Evolutionary conservation across 1,140 invertebrate genomes (phyloP), one percentile per base, ranked within the genome.

Genomic region (Calliopsis andreniformis): DNA sequence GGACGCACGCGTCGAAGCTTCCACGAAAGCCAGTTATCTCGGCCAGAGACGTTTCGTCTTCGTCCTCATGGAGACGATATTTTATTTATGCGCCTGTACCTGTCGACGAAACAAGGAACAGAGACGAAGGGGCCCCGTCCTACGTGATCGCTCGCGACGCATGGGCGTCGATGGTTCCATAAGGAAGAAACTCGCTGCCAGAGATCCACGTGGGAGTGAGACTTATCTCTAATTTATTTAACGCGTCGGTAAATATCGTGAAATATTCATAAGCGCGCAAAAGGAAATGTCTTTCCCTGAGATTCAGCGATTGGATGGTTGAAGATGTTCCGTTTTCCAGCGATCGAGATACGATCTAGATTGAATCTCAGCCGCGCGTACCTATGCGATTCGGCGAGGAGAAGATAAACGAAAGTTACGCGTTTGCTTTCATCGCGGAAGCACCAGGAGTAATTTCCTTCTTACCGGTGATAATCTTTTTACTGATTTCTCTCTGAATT

Each of bases 141-240:
- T 75, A 83, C 80, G 69, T 82, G 80, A 79, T 83, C 63, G 30
- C 23, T 47, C 61, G 35, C 23, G 47, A 47, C 55, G 64, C 20
- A 79, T 82, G 76, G 81, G 81, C 73, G 80, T 79, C 30, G 79
- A 72, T 58, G 43, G 55, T 28, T 25, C 25, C 7, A 23, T 42
- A 43, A 35, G 6, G 42, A 39, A 70, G 51, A 71, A 70, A 42
- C 53, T 47, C 30, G 69, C 32, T 51, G 42, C 56, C 59, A 76
- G 62, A 53, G 30, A 67, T 25, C 51, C 42, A 56, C 47, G 80
- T 81, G 47, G 79, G 79, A 70, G 80, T 81, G 14, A 20, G 49
- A 39, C 28, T 43, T 64, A 66, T 53, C 42, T 28, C 30, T 16
- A 49, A 63, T 61, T 79, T 30, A 66, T 63, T 70, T 70, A 63